phyloP scores from a whole-genome alignment of 2,888 invertebrate species.

The Ectemnius cavifrons region DNA sequence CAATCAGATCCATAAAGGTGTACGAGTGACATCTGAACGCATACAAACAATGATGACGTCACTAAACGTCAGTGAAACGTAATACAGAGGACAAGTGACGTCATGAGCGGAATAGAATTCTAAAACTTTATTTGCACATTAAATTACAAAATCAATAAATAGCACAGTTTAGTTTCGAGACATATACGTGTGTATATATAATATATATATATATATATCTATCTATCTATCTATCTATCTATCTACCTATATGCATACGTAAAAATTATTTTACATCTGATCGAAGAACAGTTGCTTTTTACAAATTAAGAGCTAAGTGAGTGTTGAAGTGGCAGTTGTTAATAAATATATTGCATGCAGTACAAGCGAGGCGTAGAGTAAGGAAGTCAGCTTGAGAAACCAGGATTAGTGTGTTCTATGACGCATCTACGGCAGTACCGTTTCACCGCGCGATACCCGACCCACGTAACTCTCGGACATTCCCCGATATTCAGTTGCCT shows the following conservation, averaged over 20 bases:
- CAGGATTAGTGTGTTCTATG: constrained; percentile 97
- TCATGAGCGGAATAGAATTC: too few species aligned
- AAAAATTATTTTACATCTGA: constrained; percentile 38
- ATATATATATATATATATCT: constrained; percentile 4
- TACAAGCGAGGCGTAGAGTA: constrained; percentile 27
- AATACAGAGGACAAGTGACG: too few species aligned
- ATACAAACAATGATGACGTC: too few species aligned
- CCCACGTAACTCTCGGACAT: constrained; percentile 89
- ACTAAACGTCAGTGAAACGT: too few species aligned
- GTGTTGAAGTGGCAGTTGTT: constrained; percentile 51
- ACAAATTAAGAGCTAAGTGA: constrained; percentile 48
- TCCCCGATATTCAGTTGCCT: constrained; percentile 96
- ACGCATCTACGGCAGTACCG: constrained; percentile 95
- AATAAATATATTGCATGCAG: constrained; percentile 62
- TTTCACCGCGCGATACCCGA: constrained; percentile 94
- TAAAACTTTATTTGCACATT: constrained; percentile 31
- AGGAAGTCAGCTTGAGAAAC: constrained; percentile 83
- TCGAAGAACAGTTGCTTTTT: constrained; percentile 41
- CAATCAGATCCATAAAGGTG: too few species aligned
- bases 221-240: constrained; percentile 2
- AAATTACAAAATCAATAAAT: constrained; percentile 62
- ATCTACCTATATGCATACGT: constrained; percentile 12
- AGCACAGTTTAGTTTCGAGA: constrained; percentile 35
- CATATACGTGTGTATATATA: constrained; percentile 23
- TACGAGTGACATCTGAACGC: too few species aligned